Base-by-base conservation (phyloP, 2,888 invertebrate genomes). In the Biston betularia region DNA sequence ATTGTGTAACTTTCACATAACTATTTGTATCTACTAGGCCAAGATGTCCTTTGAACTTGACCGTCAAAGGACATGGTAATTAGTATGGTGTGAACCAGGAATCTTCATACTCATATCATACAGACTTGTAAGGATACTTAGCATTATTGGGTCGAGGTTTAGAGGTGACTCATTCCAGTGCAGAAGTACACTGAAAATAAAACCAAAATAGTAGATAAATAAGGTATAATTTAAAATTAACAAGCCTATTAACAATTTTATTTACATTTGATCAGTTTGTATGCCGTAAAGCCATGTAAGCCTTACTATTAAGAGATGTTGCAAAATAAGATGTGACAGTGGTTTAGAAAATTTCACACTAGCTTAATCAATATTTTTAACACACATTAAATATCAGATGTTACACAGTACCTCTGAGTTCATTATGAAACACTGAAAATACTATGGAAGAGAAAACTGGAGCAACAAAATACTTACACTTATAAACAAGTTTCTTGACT, bases 181-280 rank as follows among this genome's bases (percentile, higher is more conserved):
- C 87, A 78, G 84, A 78, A 80, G 82, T 86, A 84, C 83, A 86
- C 92, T 93, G 90, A 83, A 92, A 92, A 84, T 73, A 77, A 82
- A 86, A 81, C 68, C 62, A 68, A 56, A 74, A 38, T 71, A 44
- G 68, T 70, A 62, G 70, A 70, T 73, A 70, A 71, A 73, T 65
- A 68, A 61, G 64, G 71, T 68, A 59, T 73, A 58, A 70, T 68
- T 64, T 71, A 50, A 58, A 55, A 62, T 40, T 65, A 49, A 65
- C 56, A 65, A 63, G 53, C 45, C 44, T 52, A 46, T 50, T 49
- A 38, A 38, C 11, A 56, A 64, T 49, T 53, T 52, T 42, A 57
- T 53, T 57, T 57, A 60, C 56, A 64, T 59, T 61, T 57, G 15
- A 12, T 40, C 14, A 48, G 40, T 45, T 55, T 63, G 49, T 42